phyloP scores from a whole-genome alignment of 2,113 vertebrate species.

The Rhineura floridana region DNA sequence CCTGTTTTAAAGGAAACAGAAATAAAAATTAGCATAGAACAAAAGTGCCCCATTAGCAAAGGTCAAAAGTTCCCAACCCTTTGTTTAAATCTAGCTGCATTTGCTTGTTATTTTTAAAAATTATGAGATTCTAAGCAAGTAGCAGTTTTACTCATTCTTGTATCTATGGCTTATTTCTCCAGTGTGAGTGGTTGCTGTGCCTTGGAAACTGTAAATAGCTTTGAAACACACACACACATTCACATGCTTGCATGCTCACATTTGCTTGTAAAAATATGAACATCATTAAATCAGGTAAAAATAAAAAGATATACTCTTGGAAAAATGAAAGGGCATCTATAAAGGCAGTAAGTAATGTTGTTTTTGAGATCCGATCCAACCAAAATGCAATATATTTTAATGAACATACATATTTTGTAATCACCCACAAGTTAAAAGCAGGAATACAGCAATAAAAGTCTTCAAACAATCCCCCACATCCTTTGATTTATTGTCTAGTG shows the following conservation, averaged over 20 bases:
- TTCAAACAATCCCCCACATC: slow-evolving; percentile 64
- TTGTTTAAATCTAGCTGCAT: slow-evolving; percentile 52
- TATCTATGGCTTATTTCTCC: slow-evolving; percentile 27
- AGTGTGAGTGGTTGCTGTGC: not conserved
- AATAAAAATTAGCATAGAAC: not conserved
- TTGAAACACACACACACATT: not conserved
- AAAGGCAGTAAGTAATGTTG: slow-evolving; percentile 34
- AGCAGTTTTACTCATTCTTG: slow-evolving; percentile 11
- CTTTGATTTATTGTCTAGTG: slow-evolving; percentile 77
- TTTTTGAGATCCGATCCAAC: slow-evolving; percentile 43
- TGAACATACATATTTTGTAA: slow-evolving; percentile 60
- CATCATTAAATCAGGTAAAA: slow-evolving; percentile 34
- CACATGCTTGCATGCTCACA: not conserved
- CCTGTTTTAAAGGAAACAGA: slow-evolving; percentile 52
- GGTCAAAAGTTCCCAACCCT: not conserved
- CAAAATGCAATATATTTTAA: slow-evolving; percentile 58
- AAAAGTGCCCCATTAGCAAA: not conserved
- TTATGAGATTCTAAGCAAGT: slow-evolving; percentile 27
- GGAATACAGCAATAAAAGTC: slow-evolving; percentile 66
- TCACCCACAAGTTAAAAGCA: slow-evolving; percentile 67
- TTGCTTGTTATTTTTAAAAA: slow-evolving; percentile 58
- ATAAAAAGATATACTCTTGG: slow-evolving; percentile 37
- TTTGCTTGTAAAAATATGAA: slow-evolving; percentile 51
- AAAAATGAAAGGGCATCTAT: slow-evolving; percentile 43
- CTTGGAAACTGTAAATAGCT: slow-evolving; percentile 38